Evolutionary conservation across 1,140 invertebrate species (phyloP).

Genomic region (Trichonephila clavata): DNA sequence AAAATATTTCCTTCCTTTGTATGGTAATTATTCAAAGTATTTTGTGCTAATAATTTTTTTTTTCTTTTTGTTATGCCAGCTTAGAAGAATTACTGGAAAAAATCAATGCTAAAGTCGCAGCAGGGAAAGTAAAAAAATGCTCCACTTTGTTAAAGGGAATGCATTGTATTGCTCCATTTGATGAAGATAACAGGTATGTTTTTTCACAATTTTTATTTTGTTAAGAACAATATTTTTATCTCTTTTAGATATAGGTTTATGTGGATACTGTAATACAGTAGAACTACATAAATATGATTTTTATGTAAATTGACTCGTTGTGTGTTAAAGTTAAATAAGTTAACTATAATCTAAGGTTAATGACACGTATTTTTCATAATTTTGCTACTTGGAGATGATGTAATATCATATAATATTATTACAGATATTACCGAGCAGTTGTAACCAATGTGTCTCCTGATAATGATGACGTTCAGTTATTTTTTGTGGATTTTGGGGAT

Average conservation of each 20-base stretch:
- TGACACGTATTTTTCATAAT: no score
- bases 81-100: slow-evolving; percentile 45
- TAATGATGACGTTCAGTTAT: slow-evolving; percentile 31
- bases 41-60: no score
- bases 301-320: no score
- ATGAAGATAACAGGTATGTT: slow-evolving; percentile 46
- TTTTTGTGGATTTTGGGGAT: slow-evolving; percentile 72
- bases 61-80: neutral
- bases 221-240: no score
- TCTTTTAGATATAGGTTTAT: no score
- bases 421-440: slow-evolving; percentile 57
- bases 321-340: no score
- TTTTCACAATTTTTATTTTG: neutral
- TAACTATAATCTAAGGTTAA: no score
- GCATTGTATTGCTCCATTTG: slow-evolving; percentile 68
- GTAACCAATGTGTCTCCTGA: slow-evolving; percentile 20
- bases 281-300: no score
- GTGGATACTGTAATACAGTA: no score
- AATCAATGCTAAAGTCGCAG: slow-evolving; percentile 16
- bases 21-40: no score
- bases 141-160: slow-evolving; percentile 35
- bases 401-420: neutral
- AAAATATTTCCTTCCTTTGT: no score
- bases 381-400: no score
- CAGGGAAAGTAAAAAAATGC: slow-evolving; percentile 35